phyloP scores from a whole-genome alignment of 2,888 invertebrate species.

The Rhorus exstirpatorius region DNA sequence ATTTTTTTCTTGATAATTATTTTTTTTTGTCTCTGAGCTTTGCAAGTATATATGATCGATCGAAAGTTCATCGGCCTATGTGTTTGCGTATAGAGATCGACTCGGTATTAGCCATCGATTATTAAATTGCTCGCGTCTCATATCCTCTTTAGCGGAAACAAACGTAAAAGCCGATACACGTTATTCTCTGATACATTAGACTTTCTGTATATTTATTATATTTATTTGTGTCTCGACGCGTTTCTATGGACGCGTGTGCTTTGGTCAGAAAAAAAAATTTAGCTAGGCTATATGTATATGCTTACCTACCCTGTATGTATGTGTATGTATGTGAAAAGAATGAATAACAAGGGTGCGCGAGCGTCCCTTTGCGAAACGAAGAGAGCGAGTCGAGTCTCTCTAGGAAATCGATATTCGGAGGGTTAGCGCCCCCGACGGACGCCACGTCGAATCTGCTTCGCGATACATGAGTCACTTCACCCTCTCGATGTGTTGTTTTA shows the following conservation, averaged over 20 bases:
- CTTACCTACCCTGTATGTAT: neutral
- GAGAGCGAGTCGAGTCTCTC: constrained; percentile 24
- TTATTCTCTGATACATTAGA: neutral
- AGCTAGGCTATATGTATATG: neutral
- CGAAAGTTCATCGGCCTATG: constrained; percentile 44
- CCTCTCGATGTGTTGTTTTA: constrained; percentile 57
- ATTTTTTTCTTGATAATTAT: no score
- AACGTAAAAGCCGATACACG: constrained; percentile 2
- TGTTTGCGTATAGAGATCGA: constrained; percentile 19
- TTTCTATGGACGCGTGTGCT: neutral
- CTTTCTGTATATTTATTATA: no score
- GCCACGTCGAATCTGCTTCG: constrained; percentile 80
- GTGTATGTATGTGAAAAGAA: constrained; percentile 70
- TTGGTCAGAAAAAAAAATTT: constrained; percentile 5
- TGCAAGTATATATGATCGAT: neutral
- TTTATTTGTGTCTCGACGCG: neutral
- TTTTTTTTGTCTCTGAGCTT: neutral
- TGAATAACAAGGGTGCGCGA: constrained; percentile 69
- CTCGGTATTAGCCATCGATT: constrained; percentile 52
- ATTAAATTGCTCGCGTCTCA: constrained; percentile 30
- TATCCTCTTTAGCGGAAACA: constrained; percentile 1
- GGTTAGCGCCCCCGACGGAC: constrained; percentile 81
- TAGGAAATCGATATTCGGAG: constrained; percentile 83
- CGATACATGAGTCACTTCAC: constrained; percentile 85
- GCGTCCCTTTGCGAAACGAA: constrained; percentile 75